These are phyloP conservation scores for Eupeodes luniger DNA, from an alignment of 2,888 invertebrate species.

Conservation along the genomic window DNA sequence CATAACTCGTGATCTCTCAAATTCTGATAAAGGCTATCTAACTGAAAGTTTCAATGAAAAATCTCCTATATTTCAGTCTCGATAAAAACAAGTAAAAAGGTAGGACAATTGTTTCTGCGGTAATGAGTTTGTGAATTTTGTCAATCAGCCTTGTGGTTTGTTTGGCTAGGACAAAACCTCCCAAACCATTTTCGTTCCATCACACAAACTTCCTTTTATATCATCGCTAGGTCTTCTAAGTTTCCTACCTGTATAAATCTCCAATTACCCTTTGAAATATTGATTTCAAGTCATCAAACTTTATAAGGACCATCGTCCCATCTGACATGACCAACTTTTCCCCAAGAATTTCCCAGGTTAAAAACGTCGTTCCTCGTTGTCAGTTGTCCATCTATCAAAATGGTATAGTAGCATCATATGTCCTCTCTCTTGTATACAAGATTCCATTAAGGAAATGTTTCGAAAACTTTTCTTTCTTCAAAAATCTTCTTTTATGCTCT, in stretches of 20 bases:
- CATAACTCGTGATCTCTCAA: too few species aligned
- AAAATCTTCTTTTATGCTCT: not conserved
- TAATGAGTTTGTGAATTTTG: too few species aligned
- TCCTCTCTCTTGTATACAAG: slow-evolving; percentile 9
- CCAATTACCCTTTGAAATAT: slow-evolving; percentile 37
- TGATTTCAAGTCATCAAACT: slow-evolving; percentile 36
- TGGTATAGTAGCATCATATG: too few species aligned
- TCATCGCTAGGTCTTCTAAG: not conserved
- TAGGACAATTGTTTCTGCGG: too few species aligned
- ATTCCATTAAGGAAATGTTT: slow-evolving; percentile 47
- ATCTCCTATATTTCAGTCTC: too few species aligned
- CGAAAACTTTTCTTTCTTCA: slow-evolving; percentile 36
- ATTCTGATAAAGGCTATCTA: too few species aligned
- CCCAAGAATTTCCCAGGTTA: slow-evolving; percentile 23
- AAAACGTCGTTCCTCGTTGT: not conserved
- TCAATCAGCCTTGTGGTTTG: too few species aligned
- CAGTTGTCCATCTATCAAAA: not conserved
- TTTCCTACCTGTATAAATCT: not conserved
- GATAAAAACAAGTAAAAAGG: too few species aligned
- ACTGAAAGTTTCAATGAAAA: too few species aligned
- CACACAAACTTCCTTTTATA: not conserved
- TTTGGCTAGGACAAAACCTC: not conserved
- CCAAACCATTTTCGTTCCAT: not conserved
- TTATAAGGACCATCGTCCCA: not conserved
- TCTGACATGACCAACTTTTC: slow-evolving; percentile 28